Evolutionary conservation across 2,113 vertebrate species (phyloP).

Genomic region (Urocitellus parryii): DNA sequence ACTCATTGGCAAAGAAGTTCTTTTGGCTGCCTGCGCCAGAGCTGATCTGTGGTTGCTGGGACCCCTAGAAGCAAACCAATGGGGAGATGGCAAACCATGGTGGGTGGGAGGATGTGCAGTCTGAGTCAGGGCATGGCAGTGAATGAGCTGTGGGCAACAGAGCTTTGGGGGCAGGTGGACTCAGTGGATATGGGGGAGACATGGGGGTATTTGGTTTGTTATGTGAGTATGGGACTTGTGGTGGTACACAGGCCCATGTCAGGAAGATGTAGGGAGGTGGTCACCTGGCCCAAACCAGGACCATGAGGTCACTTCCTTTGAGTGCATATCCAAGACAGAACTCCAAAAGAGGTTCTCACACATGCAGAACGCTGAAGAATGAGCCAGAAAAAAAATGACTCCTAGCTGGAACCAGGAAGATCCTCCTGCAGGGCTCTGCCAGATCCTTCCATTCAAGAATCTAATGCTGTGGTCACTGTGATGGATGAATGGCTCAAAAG

Average conservation of each 20-base stretch:
- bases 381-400: not conserved
- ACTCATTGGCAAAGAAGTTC: not conserved
- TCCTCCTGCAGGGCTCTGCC: not conserved
- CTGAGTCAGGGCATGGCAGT: not conserved
- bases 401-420: not conserved
- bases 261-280: not conserved
- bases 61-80: not conserved
- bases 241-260: no score
- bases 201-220: no score
- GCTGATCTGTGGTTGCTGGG: no score
- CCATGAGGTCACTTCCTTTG: not conserved
- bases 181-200: no score
- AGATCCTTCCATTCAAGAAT: not conserved
- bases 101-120: not conserved
- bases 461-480: rapidly evolving
- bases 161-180: not conserved
- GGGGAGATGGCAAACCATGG: not conserved
- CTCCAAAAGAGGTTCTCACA: not conserved
- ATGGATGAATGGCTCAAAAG: not conserved
- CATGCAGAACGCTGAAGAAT: not conserved
- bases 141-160: not conserved
- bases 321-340: not conserved
- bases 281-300: not conserved
- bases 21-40: no score
- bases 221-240: not conserved